A percentile compares a stretch with the other conserved stretches of the same genome.
Evolutionary conservation across 2,113 vertebrate genomes (phyloP).

Genomic region (Lethenteron reissneri): DNA sequence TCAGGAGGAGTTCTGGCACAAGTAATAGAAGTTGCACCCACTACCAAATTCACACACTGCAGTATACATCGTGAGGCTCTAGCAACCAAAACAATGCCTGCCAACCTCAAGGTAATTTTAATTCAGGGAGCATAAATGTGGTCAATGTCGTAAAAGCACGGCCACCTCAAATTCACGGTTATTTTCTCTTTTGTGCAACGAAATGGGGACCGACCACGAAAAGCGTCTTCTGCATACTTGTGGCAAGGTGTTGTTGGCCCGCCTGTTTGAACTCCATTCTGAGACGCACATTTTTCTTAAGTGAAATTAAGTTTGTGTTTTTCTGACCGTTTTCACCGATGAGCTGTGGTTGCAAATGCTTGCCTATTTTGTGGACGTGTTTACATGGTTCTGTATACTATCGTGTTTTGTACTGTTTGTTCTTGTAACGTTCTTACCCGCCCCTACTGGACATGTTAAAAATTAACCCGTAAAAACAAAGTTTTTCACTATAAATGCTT

Average conservation of each 20-base stretch:
- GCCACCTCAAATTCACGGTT: neutral
- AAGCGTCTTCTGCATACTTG: neutral
- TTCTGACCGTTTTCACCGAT: neutral
- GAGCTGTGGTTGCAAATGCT: slow-evolving; percentile 3
- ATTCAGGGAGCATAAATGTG: slow-evolving; percentile 2
- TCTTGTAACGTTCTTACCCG: too few species aligned
- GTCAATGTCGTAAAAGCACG: neutral
- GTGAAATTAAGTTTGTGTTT: neutral
- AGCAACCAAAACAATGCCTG: neutral
- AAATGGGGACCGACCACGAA: neutral
- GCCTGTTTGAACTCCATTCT: neutral
- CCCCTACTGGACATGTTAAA: too few species aligned
- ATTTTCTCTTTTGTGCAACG: neutral
- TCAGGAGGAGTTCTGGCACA: slow-evolving; percentile 15
- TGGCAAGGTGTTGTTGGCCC: neutral
- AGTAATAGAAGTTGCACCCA: neutral
- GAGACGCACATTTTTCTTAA: neutral
- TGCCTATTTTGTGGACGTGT: neutral
- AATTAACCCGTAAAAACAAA: too few species aligned
- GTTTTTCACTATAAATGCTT: too few species aligned
- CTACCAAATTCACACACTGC: slow-evolving; percentile 6
- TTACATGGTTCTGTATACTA: too few species aligned
- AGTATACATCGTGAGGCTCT: neutral
- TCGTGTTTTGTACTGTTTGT: too few species aligned
- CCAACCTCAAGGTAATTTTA: slow-evolving; percentile 1